phyloP scores from a whole-genome alignment of 2,113 vertebrate genomes.

The Boulengeromyrus knoepffleri region DNA sequence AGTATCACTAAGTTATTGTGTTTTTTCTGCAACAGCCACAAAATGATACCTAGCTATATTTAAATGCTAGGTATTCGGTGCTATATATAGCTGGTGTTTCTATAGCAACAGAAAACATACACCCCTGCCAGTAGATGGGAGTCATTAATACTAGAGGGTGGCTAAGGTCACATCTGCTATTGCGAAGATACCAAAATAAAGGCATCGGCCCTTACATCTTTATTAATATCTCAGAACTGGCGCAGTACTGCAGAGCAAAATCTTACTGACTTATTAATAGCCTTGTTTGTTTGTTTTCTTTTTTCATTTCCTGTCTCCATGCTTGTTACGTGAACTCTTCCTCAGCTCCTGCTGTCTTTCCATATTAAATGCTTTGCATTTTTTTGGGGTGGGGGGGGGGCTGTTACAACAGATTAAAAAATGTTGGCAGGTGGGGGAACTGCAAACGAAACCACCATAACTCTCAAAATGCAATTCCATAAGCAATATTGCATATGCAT shows the following conservation, averaged over 20 bases:
- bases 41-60: not conserved
- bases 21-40: not conserved
- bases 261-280: not conserved
- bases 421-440: not conserved
- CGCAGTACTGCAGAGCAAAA: not conserved
- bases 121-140: not conserved
- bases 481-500: not conserved
- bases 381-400: not conserved
- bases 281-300: not conserved
- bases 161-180: not conserved
- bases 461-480: not conserved
- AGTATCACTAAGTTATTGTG: not conserved
- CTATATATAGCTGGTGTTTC: not conserved
- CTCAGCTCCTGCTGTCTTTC: not conserved
- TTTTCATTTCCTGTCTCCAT: not conserved
- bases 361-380: not conserved
- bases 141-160: not conserved
- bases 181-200: not conserved
- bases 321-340: not conserved
- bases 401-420: not conserved
- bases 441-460: not conserved
- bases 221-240: not conserved
- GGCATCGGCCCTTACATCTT: not conserved
- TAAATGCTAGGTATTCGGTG: not conserved
- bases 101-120: not conserved